These are phyloP conservation scores for Leontopithecus rosalia DNA, from an alignment of 2,797 vertebrate species.

Conservation along the genomic window DNA sequence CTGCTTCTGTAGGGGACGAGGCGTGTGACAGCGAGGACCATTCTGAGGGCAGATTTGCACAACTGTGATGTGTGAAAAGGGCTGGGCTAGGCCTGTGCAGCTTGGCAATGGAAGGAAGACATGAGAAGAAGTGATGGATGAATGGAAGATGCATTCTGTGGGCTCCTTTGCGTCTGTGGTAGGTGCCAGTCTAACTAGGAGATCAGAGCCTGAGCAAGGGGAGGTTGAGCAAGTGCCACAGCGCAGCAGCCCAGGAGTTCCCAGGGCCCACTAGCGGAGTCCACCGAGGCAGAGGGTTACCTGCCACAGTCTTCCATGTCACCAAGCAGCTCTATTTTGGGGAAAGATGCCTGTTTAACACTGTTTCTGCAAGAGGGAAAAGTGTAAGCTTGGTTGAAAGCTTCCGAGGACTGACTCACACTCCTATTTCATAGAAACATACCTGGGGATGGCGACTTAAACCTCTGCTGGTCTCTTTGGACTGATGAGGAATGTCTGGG, in stretches of 20 bases:
- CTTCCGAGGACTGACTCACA: neutral
- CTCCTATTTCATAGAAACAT: neutral
- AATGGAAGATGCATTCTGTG: neutral
- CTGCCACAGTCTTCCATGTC: neutral
- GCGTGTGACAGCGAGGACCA: neutral
- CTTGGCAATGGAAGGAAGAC: neutral
- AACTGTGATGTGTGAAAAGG: accelerated
- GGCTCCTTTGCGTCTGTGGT: accelerated
- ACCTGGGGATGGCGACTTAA: neutral
- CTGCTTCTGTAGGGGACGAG: accelerated
- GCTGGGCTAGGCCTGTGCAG: neutral
- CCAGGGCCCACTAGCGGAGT: neutral
- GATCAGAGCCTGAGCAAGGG: neutral
- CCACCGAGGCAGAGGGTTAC: neutral
- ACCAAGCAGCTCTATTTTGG: neutral
- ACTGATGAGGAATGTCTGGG: accelerated
- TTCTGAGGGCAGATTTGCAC: neutral
- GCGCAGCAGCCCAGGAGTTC: accelerated
- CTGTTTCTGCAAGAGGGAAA: neutral
- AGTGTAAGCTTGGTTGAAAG: neutral
- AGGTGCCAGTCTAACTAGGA: neutral
- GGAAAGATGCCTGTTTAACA: neutral
- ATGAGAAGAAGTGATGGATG: neutral
- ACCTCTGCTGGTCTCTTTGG: neutral
- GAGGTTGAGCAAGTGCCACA: neutral